Conservation (phyloP, 2,888 invertebrate species). For the Andrena marginata region DNA sequence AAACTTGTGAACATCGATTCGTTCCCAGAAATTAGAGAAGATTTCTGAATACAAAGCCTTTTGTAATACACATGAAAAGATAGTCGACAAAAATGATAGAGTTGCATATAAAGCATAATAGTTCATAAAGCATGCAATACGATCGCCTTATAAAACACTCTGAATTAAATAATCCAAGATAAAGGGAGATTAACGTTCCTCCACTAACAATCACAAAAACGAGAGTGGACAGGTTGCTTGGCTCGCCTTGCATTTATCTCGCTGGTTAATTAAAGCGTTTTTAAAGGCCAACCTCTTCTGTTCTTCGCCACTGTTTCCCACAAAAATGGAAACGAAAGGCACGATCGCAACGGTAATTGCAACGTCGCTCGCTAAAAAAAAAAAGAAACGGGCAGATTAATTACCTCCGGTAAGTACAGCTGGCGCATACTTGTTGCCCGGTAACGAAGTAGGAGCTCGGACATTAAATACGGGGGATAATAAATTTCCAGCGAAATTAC, state of each 20-base stretch:
- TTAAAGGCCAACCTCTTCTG: slow-evolving; percentile 1
- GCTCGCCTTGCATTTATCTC: not conserved
- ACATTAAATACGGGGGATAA: slow-evolving; percentile 40
- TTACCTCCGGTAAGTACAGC: slow-evolving; percentile 53
- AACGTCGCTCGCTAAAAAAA: slow-evolving; percentile 38
- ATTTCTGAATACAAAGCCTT: no score
- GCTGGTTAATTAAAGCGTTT: slow-evolving; percentile 11
- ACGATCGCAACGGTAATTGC: slow-evolving; percentile 49
- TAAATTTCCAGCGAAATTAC: slow-evolving; percentile 35
- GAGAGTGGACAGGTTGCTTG: not conserved
- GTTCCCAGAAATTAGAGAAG: no score
- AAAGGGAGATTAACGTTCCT: not conserved
- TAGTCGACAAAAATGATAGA: no score
- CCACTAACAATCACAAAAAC: not conserved
- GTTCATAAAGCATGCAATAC: not conserved
- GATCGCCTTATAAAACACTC: not conserved
- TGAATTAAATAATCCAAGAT: not conserved
- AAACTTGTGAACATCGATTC: no score
- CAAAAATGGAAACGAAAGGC: slow-evolving; percentile 40
- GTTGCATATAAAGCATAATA: not conserved
- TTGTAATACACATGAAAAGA: no score
- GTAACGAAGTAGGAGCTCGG: not conserved
- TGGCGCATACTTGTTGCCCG: slow-evolving; percentile 20
- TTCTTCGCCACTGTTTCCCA: slow-evolving; percentile 31
- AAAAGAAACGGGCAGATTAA: slow-evolving; percentile 42